Conservation (phyloP, 2,113 vertebrate genomes). For the Crotalus horridus region DNA sequence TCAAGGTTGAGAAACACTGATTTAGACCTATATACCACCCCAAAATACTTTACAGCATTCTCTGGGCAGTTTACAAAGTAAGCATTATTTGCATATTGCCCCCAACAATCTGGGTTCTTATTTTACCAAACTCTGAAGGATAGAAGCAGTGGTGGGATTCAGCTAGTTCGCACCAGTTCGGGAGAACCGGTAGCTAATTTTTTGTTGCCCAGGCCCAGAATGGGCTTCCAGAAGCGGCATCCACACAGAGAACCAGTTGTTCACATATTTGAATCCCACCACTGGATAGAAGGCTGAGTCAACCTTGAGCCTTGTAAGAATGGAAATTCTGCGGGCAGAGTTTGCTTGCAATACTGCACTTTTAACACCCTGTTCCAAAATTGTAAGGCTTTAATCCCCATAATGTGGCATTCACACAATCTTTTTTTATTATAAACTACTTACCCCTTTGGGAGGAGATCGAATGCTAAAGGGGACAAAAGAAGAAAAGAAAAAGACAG, state of each 20-base stretch:
- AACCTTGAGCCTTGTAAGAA: not conserved
- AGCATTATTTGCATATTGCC: not conserved
- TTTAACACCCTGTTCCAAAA: not conserved
- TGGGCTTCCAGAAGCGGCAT: too few relatives aligned
- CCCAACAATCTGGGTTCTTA: not conserved
- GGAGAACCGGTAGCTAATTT: too few relatives aligned
- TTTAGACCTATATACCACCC: not conserved
- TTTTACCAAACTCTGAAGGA: not conserved
- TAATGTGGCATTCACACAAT: not conserved
- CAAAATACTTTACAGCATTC: not conserved
- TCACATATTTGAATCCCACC: too few relatives aligned
- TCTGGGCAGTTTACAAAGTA: not conserved
- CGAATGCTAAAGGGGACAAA: conserved; percentile 85
- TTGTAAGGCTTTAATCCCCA: not conserved
- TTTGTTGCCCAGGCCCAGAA: too few relatives aligned
- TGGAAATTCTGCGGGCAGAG: not conserved
- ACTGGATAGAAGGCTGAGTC: not conserved
- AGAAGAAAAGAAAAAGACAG: conserved; percentile 48
- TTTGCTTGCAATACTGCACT: not conserved
- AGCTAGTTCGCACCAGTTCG: too few relatives aligned
- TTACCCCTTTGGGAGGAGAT: conserved; percentile 96
- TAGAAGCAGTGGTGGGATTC: not conserved
- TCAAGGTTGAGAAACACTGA: not conserved
- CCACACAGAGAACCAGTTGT: too few relatives aligned
- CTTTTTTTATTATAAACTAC: conserved; percentile 55